Evolutionary conservation across 2,113 vertebrate species (phyloP), one percentile per base, ranked within the genome.

Genomic region (Halcyon malimbica): DNA sequence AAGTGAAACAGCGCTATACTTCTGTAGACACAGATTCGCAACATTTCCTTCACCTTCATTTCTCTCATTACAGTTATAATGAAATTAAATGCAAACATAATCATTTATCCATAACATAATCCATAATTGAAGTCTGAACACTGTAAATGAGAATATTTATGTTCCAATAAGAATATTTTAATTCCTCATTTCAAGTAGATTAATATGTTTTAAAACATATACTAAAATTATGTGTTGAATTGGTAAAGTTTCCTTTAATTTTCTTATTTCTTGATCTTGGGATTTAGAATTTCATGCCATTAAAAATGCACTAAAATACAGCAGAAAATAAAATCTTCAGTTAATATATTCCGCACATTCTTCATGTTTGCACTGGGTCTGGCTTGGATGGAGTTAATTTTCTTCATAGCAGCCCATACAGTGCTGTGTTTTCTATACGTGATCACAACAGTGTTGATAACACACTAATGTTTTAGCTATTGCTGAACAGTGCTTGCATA

Each of bases 381-480:
- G 48, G 60, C 64, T 48, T 48, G 23, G 51, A 80, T 5, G 14
- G 29, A 85, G 51, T 42, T 54, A 15, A 28, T 73, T 62, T 29
- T 74, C 60, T 39, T 53, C 51, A 5, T 0, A 33, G 33, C 28
- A 77, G 35, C 35, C 54, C 39, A 33, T 9, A 18, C 10, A 26
- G 64, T 31, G 42, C 85, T 37, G 26, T 26, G 29, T 59, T 83
- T 33, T 63, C 42, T 13, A 2, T 6, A 56, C 5, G 53, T 2
- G n/a, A 68, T 18, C 54, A 46, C n/a, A 65, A 33, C 68, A 29
- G 81, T 2, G 23, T 6, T 74, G 82, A 13, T 56, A 20, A 44
- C 33, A 63, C 46, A 16, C 2, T 1, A 1, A 3, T 6, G 62
- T 17, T 70, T 24, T 3, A 41, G 48, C 37, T 31, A 15, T 10